Conservation (phyloP, 2,888 invertebrate species). For the Drosophila mulleri region DNA sequence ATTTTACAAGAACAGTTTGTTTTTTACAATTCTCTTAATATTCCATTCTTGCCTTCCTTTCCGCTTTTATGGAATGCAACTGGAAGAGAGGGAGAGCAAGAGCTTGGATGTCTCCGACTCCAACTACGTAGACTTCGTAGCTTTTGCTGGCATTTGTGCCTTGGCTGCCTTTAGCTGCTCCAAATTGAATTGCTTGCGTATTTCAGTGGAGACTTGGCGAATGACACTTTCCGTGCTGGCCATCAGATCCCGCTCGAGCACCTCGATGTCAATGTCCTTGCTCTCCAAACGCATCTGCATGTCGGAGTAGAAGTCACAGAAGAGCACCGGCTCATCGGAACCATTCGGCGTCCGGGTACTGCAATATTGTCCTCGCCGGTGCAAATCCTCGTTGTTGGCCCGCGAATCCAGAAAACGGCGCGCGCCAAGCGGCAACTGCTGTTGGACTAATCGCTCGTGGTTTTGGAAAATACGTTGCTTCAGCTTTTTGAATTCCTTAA, state of each 20-base stretch:
- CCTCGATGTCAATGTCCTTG: slow-evolving; percentile 83
- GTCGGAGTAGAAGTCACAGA: slow-evolving; percentile 85
- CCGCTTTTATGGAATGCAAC: slow-evolving; percentile 50
- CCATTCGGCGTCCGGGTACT: slow-evolving; percentile 82
- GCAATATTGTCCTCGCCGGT: slow-evolving; percentile 84
- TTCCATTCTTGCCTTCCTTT: neutral
- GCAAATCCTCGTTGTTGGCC: slow-evolving; percentile 78
- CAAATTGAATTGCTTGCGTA: slow-evolving; percentile 79
- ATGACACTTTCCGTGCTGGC: slow-evolving; percentile 81
- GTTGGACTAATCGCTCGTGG: slow-evolving; percentile 82
- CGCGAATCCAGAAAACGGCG: slow-evolving; percentile 78
- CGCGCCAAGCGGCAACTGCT: slow-evolving; percentile 83
- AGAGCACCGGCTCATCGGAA: slow-evolving; percentile 83
- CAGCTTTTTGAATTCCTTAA: slow-evolving; percentile 81
- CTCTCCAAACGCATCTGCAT: slow-evolving; percentile 84
- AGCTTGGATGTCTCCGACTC: slow-evolving; percentile 16
- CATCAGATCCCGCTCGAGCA: slow-evolving; percentile 83
- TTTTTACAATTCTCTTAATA: neutral
- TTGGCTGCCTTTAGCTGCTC: slow-evolving; percentile 76
- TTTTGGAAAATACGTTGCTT: slow-evolving; percentile 80
- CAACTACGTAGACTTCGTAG: slow-evolving; percentile 51
- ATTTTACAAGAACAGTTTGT: slow-evolving; percentile 33
- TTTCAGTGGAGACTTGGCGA: slow-evolving; percentile 80
- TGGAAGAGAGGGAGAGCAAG: slow-evolving; percentile 5
- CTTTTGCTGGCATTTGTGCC: slow-evolving; percentile 66